Percentiles rank a stretch among this genome's conserved stretches.
These are phyloP conservation scores for Psylliodes chrysocephalus DNA, from an alignment of 2,888 invertebrate genomes.

Conservation along the genomic window DNA sequence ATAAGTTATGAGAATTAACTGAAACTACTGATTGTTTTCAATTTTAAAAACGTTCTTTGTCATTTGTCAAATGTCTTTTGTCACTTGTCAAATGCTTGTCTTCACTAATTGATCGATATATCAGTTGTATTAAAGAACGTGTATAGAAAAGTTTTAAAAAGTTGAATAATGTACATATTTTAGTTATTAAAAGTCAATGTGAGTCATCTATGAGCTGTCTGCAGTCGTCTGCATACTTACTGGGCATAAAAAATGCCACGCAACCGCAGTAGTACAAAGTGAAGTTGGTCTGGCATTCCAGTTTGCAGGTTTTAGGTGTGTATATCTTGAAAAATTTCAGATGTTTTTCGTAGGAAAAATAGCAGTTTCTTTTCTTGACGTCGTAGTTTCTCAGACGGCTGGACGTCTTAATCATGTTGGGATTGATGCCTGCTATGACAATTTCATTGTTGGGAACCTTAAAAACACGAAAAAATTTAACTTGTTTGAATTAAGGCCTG, in stretches of 20 bases:
- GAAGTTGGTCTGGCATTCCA: constrained; percentile 76
- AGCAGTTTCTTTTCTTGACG: constrained; percentile 73
- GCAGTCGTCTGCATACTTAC: constrained; percentile 51
- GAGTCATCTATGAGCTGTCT: too few relatives aligned
- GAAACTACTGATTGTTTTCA: too few relatives aligned
- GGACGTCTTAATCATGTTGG: constrained; percentile 77
- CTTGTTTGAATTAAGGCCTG: too few relatives aligned
- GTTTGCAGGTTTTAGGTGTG: constrained; percentile 75
- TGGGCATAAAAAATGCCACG: constrained; percentile 72
- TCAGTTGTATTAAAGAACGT: background rate
- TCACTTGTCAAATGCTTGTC: too few relatives aligned
- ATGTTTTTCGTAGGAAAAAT: constrained; percentile 72
- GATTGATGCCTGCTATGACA: constrained; percentile 73
- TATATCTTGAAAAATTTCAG: constrained; percentile 74
- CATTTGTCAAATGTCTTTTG: too few relatives aligned
- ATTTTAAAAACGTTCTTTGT: too few relatives aligned
- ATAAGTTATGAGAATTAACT: too few relatives aligned
- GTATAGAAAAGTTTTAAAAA: background rate
- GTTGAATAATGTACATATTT: background rate
- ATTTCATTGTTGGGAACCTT: constrained; percentile 61
- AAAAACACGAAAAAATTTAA: too few relatives aligned
- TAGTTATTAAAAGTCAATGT: too few relatives aligned
- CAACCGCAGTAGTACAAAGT: constrained; percentile 64
- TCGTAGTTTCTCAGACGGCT: constrained; percentile 71
- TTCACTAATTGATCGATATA: background rate